Percentiles rank a stretch among this genome's conserved stretches.
Evolutionary conservation across 1,140 invertebrate genomes (phyloP).

Genomic region (Papilio helenus): DNA sequence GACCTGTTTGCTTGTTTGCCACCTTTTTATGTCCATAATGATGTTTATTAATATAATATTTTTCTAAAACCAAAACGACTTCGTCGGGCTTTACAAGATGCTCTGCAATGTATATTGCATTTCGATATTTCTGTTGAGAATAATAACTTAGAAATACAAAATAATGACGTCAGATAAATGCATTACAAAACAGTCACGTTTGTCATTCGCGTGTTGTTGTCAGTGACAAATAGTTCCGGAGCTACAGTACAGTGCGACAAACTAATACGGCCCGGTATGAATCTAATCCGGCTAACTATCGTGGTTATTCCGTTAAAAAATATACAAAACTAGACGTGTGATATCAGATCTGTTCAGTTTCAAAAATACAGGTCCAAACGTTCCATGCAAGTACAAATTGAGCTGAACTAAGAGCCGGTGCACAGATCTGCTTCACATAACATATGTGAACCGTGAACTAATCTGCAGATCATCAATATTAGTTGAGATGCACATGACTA

Average conservation of each 20-base stretch:
- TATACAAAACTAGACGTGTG: too few species aligned
- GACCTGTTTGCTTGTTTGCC: background rate
- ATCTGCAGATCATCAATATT: too few species aligned
- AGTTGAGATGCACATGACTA: too few species aligned
- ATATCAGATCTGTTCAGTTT: too few species aligned
- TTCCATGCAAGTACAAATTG: too few species aligned
- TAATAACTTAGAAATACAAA: conserved; percentile 14
- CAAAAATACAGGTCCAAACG: too few species aligned
- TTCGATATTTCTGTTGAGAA: background rate
- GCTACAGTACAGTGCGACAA: background rate
- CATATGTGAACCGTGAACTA: too few species aligned
- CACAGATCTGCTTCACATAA: too few species aligned
- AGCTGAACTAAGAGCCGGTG: too few species aligned
- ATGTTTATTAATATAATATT: background rate
- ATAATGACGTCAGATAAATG: background rate
- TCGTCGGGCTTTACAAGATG: background rate
- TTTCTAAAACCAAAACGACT: background rate
- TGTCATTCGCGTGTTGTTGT: conserved; percentile 24
- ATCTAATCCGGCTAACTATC: too few species aligned
- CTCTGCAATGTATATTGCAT: background rate
- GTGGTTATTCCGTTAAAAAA: too few species aligned
- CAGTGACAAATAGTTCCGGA: conserved; percentile 35
- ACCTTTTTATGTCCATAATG: background rate
- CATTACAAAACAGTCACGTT: conserved; percentile 20
- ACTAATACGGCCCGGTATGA: too few species aligned